These are phyloP conservation scores for Passer domesticus DNA, from an alignment of 2,113 vertebrate genomes.

Conservation along the genomic window DNA sequence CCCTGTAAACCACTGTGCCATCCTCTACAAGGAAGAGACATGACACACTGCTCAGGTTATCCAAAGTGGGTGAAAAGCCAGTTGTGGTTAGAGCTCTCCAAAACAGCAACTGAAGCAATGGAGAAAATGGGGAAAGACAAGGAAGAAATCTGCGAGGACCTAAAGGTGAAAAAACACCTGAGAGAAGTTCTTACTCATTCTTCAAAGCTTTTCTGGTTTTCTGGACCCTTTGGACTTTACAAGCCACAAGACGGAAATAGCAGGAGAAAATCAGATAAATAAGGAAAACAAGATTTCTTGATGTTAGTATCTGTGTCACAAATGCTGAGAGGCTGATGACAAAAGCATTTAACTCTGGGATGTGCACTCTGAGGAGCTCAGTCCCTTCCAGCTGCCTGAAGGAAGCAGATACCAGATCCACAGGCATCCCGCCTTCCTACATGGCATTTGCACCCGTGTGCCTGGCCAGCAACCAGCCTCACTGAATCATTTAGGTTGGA, in stretches of 20 bases:
- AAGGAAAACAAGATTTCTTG: not conserved
- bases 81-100: not conserved
- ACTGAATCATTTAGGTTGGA: fast-evolving
- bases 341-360: not conserved
- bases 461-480: fast-evolving
- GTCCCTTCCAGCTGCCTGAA: not conserved
- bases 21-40: not conserved
- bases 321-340: not conserved
- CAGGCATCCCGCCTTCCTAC: not conserved
- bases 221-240: not conserved
- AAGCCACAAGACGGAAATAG: not conserved
- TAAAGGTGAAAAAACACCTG: not conserved
- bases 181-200: not conserved
- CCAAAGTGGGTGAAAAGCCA: not conserved
- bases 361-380: not conserved
- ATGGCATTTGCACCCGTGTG: too few relatives aligned
- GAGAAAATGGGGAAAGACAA: not conserved
- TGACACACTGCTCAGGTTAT: fast-evolving
- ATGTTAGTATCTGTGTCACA: not conserved
- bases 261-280: not conserved
- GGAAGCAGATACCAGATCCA: not conserved
- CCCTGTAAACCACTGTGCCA: not conserved
- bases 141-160: not conserved
- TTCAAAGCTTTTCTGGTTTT: not conserved
- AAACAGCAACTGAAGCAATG: not conserved